Conservation (phyloP, 2,888 invertebrate species). For the Chymomyza fuscimana region DNA sequence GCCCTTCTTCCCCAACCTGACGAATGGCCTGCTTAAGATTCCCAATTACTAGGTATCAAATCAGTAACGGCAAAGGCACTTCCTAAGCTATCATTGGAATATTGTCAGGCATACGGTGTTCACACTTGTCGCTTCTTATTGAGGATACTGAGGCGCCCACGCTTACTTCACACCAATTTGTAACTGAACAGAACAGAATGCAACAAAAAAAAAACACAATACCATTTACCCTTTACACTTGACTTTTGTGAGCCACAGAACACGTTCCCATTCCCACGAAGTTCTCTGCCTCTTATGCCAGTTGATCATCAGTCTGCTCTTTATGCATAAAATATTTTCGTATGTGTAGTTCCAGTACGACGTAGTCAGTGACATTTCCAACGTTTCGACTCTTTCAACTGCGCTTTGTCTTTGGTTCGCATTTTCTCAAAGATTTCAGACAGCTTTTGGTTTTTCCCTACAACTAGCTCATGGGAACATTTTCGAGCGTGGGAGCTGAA, state of each 20-base stretch:
- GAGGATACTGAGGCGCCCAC: not conserved
- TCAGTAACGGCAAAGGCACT: too few species aligned
- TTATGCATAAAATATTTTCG: not conserved
- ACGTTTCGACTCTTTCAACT: not conserved
- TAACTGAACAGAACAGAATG: not conserved
- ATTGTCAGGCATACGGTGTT: too few species aligned
- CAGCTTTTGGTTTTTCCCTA: conserved; percentile 60
- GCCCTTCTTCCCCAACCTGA: too few species aligned
- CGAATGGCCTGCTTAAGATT: too few species aligned
- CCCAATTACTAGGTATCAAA: too few species aligned
- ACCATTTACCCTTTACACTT: not conserved
- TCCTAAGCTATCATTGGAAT: too few species aligned
- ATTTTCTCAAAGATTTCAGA: conserved; percentile 54
- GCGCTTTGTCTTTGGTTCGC: conserved; percentile 25
- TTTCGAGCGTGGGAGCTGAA: conserved; percentile 62
- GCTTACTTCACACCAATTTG: not conserved
- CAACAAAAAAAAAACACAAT: not conserved
- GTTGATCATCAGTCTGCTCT: not conserved
- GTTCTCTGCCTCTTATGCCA: not conserved
- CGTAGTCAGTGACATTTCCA: not conserved
- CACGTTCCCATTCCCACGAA: not conserved
- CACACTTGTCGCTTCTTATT: not conserved
- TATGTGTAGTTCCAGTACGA: not conserved
- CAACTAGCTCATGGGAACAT: conserved; percentile 41
- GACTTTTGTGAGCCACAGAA: not conserved